A percentile compares a stretch with the other conserved stretches of the same genome.
These are phyloP conservation scores for Peromyscus eremicus DNA, from an alignment of 2,797 vertebrate genomes.

Conservation along the genomic window DNA sequence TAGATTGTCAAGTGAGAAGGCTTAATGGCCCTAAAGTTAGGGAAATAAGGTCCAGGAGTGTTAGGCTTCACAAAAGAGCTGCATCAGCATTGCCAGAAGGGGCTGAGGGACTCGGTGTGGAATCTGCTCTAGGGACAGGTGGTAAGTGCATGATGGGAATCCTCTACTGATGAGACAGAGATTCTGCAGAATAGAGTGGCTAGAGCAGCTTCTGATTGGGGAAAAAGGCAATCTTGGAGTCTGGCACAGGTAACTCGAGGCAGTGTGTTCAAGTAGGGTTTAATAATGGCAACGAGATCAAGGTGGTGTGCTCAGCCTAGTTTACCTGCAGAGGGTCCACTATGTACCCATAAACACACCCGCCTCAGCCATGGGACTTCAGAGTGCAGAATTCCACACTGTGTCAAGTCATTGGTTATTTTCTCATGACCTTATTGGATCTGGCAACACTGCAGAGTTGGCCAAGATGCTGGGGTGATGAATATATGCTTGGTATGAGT, in stretches of 20 bases:
- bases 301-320: no score
- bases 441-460: background rate
- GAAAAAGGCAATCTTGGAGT: background rate
- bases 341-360: accelerated
- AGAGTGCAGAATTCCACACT: background rate
- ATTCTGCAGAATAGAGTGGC: no score
- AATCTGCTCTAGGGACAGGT: no score
- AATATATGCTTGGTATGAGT: background rate
- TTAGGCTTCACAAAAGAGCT: background rate
- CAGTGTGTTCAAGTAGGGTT: background rate
- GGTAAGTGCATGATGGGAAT: accelerated
- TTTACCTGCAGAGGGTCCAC: accelerated
- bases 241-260: background rate
- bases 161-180: background rate
- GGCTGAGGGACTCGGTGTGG: accelerated
- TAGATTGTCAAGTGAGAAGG: background rate
- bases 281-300: background rate
- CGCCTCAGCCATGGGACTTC: accelerated
- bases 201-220: background rate
- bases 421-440: background rate
- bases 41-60: background rate
- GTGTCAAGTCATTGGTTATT: no score
- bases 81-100: background rate
- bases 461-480: no score
- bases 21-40: background rate